phyloP scores from a whole-genome alignment of 2,113 vertebrate genomes.

The Ahaetulla prasina region DNA sequence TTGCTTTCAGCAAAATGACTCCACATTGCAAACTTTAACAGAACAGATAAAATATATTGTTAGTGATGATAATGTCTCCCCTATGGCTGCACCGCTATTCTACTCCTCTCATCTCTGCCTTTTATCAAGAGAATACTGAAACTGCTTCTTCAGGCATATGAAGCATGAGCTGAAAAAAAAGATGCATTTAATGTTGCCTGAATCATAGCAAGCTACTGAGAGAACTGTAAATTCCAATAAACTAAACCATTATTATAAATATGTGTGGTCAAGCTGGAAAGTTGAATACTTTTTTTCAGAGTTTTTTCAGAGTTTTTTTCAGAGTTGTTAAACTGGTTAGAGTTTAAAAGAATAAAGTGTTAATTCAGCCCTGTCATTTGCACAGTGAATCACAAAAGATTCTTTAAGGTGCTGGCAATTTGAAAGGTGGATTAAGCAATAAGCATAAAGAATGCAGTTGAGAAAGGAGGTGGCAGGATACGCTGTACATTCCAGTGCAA shows the following conservation, averaged over 20 bases:
- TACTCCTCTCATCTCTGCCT: slow-evolving; percentile 47
- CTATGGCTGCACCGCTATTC: slow-evolving; percentile 18
- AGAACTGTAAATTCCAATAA: slow-evolving; percentile 46
- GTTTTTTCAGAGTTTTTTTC: slow-evolving; percentile 48
- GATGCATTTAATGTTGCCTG: slow-evolving; percentile 55
- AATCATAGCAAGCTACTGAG: slow-evolving; percentile 55
- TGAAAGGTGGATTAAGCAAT: neutral
- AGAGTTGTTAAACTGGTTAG: slow-evolving; percentile 33
- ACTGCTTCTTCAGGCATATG: slow-evolving; percentile 51
- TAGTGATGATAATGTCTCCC: slow-evolving; percentile 53
- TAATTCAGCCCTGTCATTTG: slow-evolving; percentile 31
- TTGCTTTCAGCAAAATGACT: slow-evolving; percentile 39
- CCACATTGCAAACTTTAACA: slow-evolving; percentile 41
- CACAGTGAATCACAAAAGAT: slow-evolving; percentile 24
- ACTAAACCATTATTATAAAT: slow-evolving; percentile 45
- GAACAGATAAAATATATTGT: slow-evolving; percentile 52
- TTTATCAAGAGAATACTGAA: slow-evolving; percentile 61
- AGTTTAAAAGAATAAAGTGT: slow-evolving; percentile 28
- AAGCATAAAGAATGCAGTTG: neutral
- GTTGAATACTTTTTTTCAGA: slow-evolving; percentile 48
- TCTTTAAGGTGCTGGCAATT: neutral
- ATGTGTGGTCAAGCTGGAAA: neutral
- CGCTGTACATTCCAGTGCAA: neutral
- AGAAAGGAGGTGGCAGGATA: neutral
- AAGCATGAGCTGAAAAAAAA: slow-evolving; percentile 48